Evolutionary conservation across 2,797 vertebrate genomes (phyloP), one percentile per base, ranked within the genome.

Genomic region (Peromyscus aztecus): DNA sequence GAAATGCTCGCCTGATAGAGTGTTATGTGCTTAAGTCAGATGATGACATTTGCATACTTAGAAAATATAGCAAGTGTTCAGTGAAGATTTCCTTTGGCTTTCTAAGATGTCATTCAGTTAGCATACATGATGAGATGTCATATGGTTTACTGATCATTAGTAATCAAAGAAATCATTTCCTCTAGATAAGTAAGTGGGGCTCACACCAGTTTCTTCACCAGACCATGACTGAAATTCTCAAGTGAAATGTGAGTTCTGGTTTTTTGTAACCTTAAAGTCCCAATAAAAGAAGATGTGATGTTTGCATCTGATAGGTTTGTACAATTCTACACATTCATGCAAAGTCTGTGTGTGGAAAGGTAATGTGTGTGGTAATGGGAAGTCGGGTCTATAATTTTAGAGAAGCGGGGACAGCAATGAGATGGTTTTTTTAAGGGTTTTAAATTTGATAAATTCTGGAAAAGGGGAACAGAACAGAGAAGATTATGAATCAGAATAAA

Each of bases 311-410:
- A 43, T 85, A 63, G n/a, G 31, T 37, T 71, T 89, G 17, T 57
- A 61, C 17, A 69, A 69, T 73, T 87, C 88, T 61, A 2, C 46
- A 89, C 6, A 0, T 23, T 55, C 8, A 24, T 55, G 77, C n/a
- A 55, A 55, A 57, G 3, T 10, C 11, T 55, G 21, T 73, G n/a
- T 57, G 14, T 6, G 1, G 11, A 5, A 63, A 23, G 1, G 29
- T n/a, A n/a, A n/a, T n/a, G n/a, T n/a, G n/a, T n/a, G n/a, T 88
- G 52, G 8, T 2, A 5, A 57, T 81, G 0, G 1, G 1, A 40
- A 23, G 24, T 11, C 43, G 43, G n/a, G 16, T 40, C 24, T 19
- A 16, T 16, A 27, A 75, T 63, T 34, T 69, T 13, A 55, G 16
- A 81, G 57, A 77, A 88, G 21, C 34, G 43, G 21, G 21, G 31